A percentile compares a stretch with the other conserved stretches of the same genome.
These are phyloP conservation scores for Trichomycterus rosablanca DNA, from an alignment of 2,113 vertebrate species.

Conservation along the genomic window DNA sequence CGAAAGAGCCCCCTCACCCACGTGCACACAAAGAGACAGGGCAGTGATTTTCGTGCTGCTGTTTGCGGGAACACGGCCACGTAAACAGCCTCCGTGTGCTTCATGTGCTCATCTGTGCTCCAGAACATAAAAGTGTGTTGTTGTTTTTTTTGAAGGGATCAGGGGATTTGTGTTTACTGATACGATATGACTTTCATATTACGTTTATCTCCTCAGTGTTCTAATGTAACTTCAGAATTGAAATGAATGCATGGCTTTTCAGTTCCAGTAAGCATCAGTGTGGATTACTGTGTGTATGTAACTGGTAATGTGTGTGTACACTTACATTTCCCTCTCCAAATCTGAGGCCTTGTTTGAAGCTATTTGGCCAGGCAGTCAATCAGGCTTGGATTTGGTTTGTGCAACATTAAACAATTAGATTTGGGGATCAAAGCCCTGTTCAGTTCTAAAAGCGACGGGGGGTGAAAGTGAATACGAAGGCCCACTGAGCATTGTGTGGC, in stretches of 20 bases:
- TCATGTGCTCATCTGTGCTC: conserved; percentile 14
- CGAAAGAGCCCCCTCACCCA: conserved; percentile 67
- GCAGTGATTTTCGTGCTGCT: conserved; percentile 36
- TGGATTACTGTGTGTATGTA: conserved; percentile 11
- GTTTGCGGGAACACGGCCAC: conserved; percentile 25
- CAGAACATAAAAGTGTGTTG: conserved; percentile 27
- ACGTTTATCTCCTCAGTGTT: conserved; percentile 4
- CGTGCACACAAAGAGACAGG: conserved; percentile 73
- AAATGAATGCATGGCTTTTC: too few species aligned
- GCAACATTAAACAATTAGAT: conserved; percentile 62
- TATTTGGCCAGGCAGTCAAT: conserved; percentile 38
- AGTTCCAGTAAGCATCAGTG: too few species aligned
- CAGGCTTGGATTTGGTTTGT: conserved; percentile 44
- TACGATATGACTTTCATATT: too few species aligned
- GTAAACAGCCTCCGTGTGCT: conserved; percentile 34
- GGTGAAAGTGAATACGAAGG: conserved; percentile 62
- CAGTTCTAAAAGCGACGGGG: conserved; percentile 59
- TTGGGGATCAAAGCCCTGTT: conserved; percentile 61
- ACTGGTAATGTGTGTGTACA: conserved; percentile 11
- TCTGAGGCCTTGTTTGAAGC: conserved; percentile 41
- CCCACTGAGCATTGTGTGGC: conserved; percentile 65
- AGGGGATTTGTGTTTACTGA: conserved; percentile 5
- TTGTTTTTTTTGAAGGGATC: conserved; percentile 7
- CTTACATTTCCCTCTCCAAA: conserved; percentile 24
- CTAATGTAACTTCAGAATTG: neutral